phyloP scores from a whole-genome alignment of 1,140 invertebrate genomes.

The Harpegnathos saltator region DNA sequence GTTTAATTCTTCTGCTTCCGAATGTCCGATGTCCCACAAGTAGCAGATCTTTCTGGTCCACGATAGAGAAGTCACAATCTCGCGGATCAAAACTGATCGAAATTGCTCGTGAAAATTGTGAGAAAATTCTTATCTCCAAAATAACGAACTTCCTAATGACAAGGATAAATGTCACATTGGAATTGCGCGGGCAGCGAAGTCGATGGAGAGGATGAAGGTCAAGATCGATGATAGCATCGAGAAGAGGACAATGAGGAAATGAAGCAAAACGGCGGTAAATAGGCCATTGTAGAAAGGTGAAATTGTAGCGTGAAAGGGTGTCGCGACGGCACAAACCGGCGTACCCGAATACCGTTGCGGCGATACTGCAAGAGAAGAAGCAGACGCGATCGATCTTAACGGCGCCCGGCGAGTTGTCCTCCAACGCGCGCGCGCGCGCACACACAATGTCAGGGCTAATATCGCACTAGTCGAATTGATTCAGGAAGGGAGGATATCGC shows the following conservation, averaged over 20 bases:
- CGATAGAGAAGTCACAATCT: neutral
- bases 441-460: slow-evolving; percentile 83
- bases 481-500: neutral
- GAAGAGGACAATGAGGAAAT: neutral
- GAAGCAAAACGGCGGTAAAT: slow-evolving; percentile 13
- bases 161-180: no score
- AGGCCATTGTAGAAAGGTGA: slow-evolving; percentile 7
- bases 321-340: neutral
- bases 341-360: neutral
- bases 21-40: neutral
- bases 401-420: slow-evolving; percentile 30
- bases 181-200: neutral
- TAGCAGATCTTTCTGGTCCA: neutral
- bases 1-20: neutral
- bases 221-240: neutral
- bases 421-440: slow-evolving; percentile 58
- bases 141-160: neutral
- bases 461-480: slow-evolving; percentile 41
- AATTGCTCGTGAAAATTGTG: neutral
- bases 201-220: neutral
- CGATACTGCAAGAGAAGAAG: slow-evolving; percentile 13
- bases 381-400: slow-evolving; percentile 78
- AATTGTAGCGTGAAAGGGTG: neutral
- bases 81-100: neutral
- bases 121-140: no score